phyloP scores from a whole-genome alignment of 1,140 invertebrate genomes.

The Megathymus violae region DNA sequence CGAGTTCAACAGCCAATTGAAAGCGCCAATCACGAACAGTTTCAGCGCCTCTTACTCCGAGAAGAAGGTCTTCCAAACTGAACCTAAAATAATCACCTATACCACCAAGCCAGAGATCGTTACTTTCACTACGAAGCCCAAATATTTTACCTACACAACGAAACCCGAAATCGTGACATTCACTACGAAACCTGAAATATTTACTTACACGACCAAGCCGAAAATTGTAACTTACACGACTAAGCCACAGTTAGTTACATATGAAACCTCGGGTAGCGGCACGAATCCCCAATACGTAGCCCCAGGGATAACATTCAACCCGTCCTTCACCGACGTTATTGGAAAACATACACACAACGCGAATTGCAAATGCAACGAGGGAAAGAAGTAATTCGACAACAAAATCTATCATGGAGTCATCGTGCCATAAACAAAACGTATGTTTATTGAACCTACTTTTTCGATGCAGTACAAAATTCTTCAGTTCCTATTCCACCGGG shows the following conservation, averaged over 20 bases:
- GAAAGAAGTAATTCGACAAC: conserved; percentile 53
- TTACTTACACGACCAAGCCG: conserved; percentile 53
- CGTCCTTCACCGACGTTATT: conserved; percentile 60
- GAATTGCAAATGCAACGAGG: conserved; percentile 68
- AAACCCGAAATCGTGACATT: conserved; percentile 58
- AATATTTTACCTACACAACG: conserved; percentile 61
- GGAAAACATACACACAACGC: conserved; percentile 59
- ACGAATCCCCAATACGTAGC: conserved; percentile 69
- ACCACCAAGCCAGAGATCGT: conserved; percentile 68
- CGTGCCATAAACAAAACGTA: conserved; percentile 60
- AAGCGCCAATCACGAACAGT: conserved; percentile 57
- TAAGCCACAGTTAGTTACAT: conserved; percentile 64
- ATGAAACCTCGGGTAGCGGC: conserved; percentile 68
- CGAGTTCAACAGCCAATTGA: conserved; percentile 50
- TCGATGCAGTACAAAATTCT: conserved; percentile 43
- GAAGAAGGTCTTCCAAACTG: conserved; percentile 68
- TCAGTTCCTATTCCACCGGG: conserved; percentile 56
- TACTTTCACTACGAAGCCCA: conserved; percentile 66
- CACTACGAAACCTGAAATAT: conserved; percentile 53
- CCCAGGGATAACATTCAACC: conserved; percentile 64
- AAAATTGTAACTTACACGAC: conserved; percentile 58
- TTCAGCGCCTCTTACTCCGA: conserved; percentile 63
- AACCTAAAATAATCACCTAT: conserved; percentile 58
- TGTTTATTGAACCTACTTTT: conserved; percentile 23
- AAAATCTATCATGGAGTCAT: conserved; percentile 37